A percentile compares a stretch with the other conserved stretches of the same genome.
phyloP scores from a whole-genome alignment of 2,113 vertebrate species.

The Grallaria varia region DNA sequence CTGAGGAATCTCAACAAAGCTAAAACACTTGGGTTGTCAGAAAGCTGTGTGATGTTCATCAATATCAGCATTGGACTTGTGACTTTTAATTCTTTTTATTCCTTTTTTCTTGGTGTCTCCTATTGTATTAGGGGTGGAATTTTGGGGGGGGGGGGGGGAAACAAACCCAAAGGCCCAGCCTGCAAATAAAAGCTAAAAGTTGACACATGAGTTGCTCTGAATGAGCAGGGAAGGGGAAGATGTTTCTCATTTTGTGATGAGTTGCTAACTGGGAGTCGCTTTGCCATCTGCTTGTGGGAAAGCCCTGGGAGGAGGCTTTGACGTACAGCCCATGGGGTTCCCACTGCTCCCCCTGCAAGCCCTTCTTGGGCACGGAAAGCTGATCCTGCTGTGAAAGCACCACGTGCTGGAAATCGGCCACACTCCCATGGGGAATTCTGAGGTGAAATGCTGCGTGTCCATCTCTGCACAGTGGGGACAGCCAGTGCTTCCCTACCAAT shows the following conservation, averaged over 20 bases:
- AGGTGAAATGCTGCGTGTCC: background rate
- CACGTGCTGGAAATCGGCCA: conserved; percentile 1
- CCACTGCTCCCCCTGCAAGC: background rate
- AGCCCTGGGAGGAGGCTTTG: conserved; percentile 15
- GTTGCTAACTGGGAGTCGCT: background rate
- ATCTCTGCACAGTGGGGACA: background rate
- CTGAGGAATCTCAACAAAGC: background rate
- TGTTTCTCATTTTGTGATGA: conserved; percentile 28
- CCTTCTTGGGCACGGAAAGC: background rate
- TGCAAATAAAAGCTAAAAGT: background rate
- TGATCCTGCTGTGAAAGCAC: conserved; percentile 28
- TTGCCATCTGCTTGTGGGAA: conserved; percentile 30
- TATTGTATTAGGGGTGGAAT: background rate
- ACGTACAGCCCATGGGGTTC: background rate
- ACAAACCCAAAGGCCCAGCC: background rate
- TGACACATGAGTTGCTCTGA: background rate
- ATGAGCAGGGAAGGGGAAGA: background rate
- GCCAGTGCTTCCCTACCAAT: background rate
- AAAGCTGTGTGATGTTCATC: accelerated
- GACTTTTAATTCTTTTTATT: background rate
- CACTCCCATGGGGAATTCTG: background rate
- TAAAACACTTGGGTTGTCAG: background rate
- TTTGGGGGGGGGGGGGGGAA: no score
- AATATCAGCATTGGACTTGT: background rate
- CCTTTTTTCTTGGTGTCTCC: background rate